These are phyloP conservation scores for Phoxinus phoxinus DNA, from an alignment of 2,113 vertebrate species.

Conservation along the genomic window DNA sequence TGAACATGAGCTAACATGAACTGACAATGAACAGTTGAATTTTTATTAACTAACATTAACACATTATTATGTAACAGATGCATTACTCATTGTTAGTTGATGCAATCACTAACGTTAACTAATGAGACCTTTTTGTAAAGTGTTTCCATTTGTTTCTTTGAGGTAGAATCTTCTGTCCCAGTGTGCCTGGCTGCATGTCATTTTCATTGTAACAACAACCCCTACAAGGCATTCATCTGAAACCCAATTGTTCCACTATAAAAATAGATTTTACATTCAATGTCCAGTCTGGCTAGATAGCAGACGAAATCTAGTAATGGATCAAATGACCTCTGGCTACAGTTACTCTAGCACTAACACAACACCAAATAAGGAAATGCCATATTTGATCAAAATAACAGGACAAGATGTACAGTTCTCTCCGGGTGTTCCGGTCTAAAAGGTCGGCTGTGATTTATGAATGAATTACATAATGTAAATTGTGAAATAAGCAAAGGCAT, in stretches of 20 bases:
- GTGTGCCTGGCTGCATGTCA: neutral
- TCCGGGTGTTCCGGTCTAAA: constrained; percentile 25
- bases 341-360: constrained; percentile 51
- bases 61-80: neutral
- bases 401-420: constrained; percentile 12
- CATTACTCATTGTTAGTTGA: neutral
- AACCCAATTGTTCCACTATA: constrained; percentile 35
- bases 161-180: neutral
- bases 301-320: constrained; percentile 58
- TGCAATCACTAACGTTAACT: neutral
- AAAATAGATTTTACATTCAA: constrained; percentile 42
- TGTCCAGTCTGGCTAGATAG: constrained; percentile 47
- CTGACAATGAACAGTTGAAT: no score
- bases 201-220: constrained; percentile 18
- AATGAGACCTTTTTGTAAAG: neutral
- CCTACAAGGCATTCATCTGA: constrained; percentile 28
- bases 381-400: constrained; percentile 48
- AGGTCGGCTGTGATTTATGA: constrained; percentile 44
- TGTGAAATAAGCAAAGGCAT: constrained; percentile 25
- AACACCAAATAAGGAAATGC: constrained; percentile 49
- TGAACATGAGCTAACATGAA: no score
- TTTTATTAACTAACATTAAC: neutral
- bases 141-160: neutral
- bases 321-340: constrained; percentile 58
- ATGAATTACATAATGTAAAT: constrained; percentile 42